These are phyloP conservation scores for Polypedilum vanderplanki DNA, from an alignment of 1,140 invertebrate genomes.

Conservation along the genomic window DNA sequence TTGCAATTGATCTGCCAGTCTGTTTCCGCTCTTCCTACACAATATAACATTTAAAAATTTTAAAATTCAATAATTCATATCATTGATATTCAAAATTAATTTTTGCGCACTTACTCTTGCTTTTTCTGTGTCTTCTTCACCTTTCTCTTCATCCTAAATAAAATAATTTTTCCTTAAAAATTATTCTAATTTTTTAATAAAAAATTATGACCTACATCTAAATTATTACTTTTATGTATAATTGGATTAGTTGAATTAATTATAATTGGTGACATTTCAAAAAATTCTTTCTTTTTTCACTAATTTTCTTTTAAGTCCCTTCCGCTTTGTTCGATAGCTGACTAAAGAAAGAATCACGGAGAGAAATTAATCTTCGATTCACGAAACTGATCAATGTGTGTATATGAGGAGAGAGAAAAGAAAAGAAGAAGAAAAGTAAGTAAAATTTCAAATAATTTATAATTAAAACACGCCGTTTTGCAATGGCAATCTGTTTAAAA, in stretches of 20 bases:
- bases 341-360: not conserved
- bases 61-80: not conserved
- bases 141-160: not conserved
- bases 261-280: not conserved
- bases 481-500: constrained; percentile 8
- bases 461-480: not conserved
- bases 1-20: constrained; percentile 12
- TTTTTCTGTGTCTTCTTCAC: not conserved
- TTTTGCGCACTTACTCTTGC: not conserved
- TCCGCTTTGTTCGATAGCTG: not conserved
- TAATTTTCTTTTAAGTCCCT: not conserved
- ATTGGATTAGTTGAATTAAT: too few species aligned
- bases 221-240: too few species aligned
- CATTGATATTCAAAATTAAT: not conserved
- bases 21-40: not conserved
- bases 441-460: constrained; percentile 26
- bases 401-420: not conserved
- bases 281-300: not conserved
- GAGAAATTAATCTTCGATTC: not conserved
- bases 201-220: too few species aligned
- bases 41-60: too few species aligned
- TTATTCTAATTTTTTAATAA: too few species aligned
- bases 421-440: constrained; percentile 8
- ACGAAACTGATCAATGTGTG: constrained; percentile 3
- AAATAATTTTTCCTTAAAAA: too few species aligned